Evolutionary conservation across 2,797 vertebrate genomes (phyloP), one percentile per base, ranked within the genome.

Genomic region (Diglossa cyanea): DNA sequence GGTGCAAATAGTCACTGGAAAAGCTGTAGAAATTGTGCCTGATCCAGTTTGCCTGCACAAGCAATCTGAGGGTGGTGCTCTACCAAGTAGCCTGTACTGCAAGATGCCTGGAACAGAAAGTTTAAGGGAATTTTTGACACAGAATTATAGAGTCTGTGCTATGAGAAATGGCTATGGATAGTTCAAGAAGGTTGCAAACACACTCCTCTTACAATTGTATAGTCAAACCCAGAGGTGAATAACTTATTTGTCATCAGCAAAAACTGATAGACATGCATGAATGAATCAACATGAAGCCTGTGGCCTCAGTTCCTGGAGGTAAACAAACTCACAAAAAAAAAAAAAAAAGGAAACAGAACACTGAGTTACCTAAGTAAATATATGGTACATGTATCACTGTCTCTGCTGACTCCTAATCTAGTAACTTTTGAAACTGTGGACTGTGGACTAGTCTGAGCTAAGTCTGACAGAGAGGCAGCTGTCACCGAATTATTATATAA

Each of bases 381-480:
- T 23, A 50, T 0, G 3, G 12, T 39, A n/a, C 15, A 16, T 15
- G 4, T 35, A 23, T 50, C 3, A 2, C 2, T 0, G 20, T 8
- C 42, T 90, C 55, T 70, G 20, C 35, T 65, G 26, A 42, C 39
- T 76, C 50, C 21, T 61, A 68, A 45, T 39, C 30, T 42, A 35
- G 23, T 35, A 65, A 74, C 20, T 87, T 78, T 77, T 81, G 39
- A 72, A 91, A 72, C 10, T 26, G 8, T 61, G 50, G 33, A 68
- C 11, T 30, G 10, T 61, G 42, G 35, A 39, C n/a, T n/a, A 61
- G 7, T 48, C 62, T 88, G 42, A 89, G 5, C 18, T 26, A 53
- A 78, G 19, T 21, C 50, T 72, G 17, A 54, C n/a, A 75, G 55
- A 85, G 25, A 16, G 11, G 17, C 17, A 58, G 37, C 7, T 55